Evolutionary conservation across 2,888 invertebrate genomes (phyloP).

Genomic region (Napeogenes sylphis): DNA sequence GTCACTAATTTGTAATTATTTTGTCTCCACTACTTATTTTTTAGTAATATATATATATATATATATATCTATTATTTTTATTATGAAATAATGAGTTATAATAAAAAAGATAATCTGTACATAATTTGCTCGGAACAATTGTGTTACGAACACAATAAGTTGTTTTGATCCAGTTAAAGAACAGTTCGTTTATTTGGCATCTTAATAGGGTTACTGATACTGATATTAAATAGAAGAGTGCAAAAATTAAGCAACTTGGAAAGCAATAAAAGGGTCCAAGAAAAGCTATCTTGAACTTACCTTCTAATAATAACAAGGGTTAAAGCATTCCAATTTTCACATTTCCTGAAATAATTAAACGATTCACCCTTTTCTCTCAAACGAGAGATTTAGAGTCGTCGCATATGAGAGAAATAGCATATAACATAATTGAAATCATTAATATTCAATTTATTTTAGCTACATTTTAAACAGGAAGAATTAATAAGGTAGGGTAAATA

Average conservation of each 20-base stretch:
- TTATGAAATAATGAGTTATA: too few species aligned
- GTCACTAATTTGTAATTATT: too few species aligned
- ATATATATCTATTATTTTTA: too few species aligned
- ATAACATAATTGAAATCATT: too few species aligned
- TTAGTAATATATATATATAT: too few species aligned
- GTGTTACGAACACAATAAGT: not conserved
- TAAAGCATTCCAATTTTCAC: conserved; percentile 60
- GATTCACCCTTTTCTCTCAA: conserved; percentile 25
- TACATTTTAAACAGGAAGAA: too few species aligned
- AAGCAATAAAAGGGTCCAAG: conserved; percentile 26
- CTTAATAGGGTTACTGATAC: not conserved
- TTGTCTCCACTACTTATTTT: too few species aligned
- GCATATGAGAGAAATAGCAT: conserved; percentile 7
- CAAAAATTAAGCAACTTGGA: conserved; percentile 28
- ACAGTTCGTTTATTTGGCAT: not conserved
- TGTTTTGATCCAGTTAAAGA: not conserved
- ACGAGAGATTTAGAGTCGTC: conserved; percentile 14
- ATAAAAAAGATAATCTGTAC: too few species aligned
- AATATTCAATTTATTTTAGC: too few species aligned
- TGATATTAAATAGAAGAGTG: conserved; percentile 6
- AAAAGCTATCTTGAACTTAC: conserved; percentile 32
- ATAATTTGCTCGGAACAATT: not conserved
- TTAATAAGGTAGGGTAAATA: too few species aligned
- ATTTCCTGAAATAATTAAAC: conserved; percentile 65
- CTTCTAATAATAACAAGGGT: conserved; percentile 58